Conservation (phyloP, 2,888 invertebrate species). For the Tenthredo notha region DNA sequence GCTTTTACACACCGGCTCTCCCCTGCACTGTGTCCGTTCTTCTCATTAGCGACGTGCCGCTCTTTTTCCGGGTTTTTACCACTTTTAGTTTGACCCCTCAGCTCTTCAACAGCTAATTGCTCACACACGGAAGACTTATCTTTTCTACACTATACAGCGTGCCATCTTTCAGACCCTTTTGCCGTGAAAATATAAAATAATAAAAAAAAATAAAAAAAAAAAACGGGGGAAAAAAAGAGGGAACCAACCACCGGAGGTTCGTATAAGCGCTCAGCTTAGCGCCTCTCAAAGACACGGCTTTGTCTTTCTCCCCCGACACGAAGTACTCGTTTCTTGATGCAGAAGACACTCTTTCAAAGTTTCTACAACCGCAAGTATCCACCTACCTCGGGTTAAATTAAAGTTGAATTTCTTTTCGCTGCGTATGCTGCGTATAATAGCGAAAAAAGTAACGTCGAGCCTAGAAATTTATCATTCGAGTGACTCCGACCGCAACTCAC, state of each 20-base stretch:
- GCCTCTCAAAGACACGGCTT: conserved; percentile 48
- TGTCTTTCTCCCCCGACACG: conserved; percentile 25
- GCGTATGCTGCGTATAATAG: background rate
- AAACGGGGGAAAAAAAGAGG: background rate
- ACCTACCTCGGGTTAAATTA: conserved; percentile 21
- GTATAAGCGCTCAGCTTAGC: conserved; percentile 42
- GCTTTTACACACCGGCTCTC: background rate
- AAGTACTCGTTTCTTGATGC: conserved; percentile 9
- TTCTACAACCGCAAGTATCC: background rate
- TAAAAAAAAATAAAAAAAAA: conserved; percentile 2
- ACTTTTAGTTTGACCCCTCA: conserved; percentile 34
- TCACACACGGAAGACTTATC: conserved; percentile 35
- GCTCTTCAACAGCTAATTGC: conserved; percentile 39
- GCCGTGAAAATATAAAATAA: background rate
- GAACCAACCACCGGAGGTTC: background rate
- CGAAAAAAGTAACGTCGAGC: background rate
- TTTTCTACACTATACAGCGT: background rate
- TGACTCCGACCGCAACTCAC: conserved; percentile 3
- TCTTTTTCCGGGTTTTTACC: conserved; percentile 28
- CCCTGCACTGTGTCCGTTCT: conserved; percentile 11
- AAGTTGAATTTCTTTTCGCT: conserved; percentile 7
- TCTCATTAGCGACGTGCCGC: conserved; percentile 43
- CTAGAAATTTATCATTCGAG: conserved; percentile 22
- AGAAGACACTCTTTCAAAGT: conserved; percentile 32
- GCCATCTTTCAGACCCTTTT: conserved; percentile 5